These are phyloP conservation scores for Dipodomys spectabilis DNA, from an alignment of 2,113 vertebrate genomes.

Conservation along the genomic window DNA sequence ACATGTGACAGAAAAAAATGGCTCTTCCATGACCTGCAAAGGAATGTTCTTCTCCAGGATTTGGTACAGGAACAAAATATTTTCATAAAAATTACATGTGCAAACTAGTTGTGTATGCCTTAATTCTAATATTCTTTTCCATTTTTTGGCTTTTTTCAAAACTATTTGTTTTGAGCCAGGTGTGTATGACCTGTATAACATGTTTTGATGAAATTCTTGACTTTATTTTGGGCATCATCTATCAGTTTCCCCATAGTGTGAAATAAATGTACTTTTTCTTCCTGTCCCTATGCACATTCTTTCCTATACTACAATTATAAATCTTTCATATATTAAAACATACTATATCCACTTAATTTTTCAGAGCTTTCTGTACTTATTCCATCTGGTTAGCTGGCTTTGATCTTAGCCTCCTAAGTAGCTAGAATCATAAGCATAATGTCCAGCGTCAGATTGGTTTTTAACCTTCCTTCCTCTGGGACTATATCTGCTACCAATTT, in stretches of 20 bases:
- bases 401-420: background rate
- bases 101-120: background rate
- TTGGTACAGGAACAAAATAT: conserved; percentile 85
- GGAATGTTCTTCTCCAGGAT: conserved; percentile 88
- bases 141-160: background rate
- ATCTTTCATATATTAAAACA: background rate
- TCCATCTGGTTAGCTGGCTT: background rate
- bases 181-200: background rate
- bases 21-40: conserved; percentile 85
- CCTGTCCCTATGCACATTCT: background rate
- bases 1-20: conserved; percentile 89
- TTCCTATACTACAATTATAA: background rate
- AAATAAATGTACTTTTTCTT: background rate
- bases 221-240: background rate
- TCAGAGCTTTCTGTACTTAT: background rate
- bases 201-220: background rate
- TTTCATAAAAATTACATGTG: background rate
- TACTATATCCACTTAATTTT: background rate
- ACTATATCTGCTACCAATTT: background rate
- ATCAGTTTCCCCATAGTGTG: background rate
- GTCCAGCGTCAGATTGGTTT: background rate
- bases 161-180: background rate
- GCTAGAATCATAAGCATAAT: too few species aligned
- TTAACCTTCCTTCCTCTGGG: background rate
- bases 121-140: background rate